Conservation (phyloP, 2,113 vertebrate species). For the Malaclemys terrapin region DNA sequence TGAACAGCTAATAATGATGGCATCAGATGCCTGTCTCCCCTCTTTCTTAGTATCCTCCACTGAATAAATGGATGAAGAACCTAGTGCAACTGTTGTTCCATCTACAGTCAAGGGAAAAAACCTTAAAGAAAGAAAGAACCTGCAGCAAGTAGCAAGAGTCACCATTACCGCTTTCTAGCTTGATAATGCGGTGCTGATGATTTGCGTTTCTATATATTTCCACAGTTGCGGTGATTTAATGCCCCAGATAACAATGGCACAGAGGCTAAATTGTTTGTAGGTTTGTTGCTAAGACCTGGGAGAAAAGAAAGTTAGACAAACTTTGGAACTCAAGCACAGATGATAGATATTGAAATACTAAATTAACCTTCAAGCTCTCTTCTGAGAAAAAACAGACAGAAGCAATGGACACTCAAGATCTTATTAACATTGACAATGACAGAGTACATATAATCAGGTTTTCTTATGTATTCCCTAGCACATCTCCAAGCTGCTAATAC, state of each 20-base stretch:
- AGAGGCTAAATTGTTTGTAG: neutral
- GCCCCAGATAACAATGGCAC: neutral
- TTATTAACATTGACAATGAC: conserved; percentile 25
- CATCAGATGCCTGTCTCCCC: neutral
- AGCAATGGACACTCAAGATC: neutral
- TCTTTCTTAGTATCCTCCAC: neutral
- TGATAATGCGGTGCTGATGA: neutral
- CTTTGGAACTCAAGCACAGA: neutral
- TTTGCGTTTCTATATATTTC: neutral
- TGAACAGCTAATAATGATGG: neutral
- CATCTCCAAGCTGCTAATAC: neutral
- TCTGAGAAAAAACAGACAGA: neutral
- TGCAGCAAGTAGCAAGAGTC: neutral
- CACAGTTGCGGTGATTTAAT: neutral
- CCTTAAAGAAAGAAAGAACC: neutral
- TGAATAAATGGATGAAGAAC: neutral
- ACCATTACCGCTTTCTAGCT: neutral
- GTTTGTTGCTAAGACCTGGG: neutral
- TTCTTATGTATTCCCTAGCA: conserved; percentile 8
- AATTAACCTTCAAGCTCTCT: conserved; percentile 53
- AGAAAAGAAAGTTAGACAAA: conserved; percentile 17
- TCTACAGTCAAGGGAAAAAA: neutral
- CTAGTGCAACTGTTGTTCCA: neutral
- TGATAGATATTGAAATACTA: conserved; percentile 55
- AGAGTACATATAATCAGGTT: conserved; percentile 37